Base-by-base conservation (phyloP, 2,113 vertebrate species). In the Entelurus aequoreus region DNA sequence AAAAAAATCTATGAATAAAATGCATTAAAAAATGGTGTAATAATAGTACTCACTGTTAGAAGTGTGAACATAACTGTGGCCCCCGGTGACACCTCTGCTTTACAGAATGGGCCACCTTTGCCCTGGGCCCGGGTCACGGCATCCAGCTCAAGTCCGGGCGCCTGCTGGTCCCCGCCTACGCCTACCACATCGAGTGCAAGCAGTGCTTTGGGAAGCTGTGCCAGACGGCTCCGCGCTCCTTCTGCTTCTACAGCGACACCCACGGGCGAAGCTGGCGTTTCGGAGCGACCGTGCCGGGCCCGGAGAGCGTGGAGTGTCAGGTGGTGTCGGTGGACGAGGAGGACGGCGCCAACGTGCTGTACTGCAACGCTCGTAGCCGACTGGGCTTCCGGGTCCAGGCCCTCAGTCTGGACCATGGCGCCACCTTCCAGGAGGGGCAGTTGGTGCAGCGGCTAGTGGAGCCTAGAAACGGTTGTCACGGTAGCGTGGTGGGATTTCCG, bases 71-170 rank as follows among this genome's bases (percentile, higher is more conserved):
- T 28, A 28, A 28, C 28, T 28, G 28, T 28, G 28, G 28, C 28
- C 28, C 28, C 28, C 28, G 28, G 28, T 1, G 28, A 28, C 28
- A 28, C 48, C 62, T 28, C 62, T 48, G 52, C 35, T 53, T 37
- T 49, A n/a, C 79, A 98, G 95, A 93, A 15, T 98, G 96, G 96
- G 96, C 96, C 0, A 99, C 96, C 0, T 98, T 99, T 0, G 96
- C 93, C 0, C 86, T 98, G 2, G 95, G 97, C 12, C 96, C 96
- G 0, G 95, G 95, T 4, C 96, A 98, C 0, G 95, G 96, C 0
- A 90, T 96, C 66, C 95, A 98, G 86, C 88, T 99, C 69, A 92
- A 88, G 40, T 94, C 92, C 0, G 95, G 96, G 0, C 92, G 94
- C 4, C 85, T 99, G 48, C 87, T 99, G 66, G 82, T 99, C 57